A percentile compares a stretch with the other conserved stretches of the same genome.
Conservation (phyloP, 2,888 invertebrate species). For the Onthophagus sagittarius region DNA sequence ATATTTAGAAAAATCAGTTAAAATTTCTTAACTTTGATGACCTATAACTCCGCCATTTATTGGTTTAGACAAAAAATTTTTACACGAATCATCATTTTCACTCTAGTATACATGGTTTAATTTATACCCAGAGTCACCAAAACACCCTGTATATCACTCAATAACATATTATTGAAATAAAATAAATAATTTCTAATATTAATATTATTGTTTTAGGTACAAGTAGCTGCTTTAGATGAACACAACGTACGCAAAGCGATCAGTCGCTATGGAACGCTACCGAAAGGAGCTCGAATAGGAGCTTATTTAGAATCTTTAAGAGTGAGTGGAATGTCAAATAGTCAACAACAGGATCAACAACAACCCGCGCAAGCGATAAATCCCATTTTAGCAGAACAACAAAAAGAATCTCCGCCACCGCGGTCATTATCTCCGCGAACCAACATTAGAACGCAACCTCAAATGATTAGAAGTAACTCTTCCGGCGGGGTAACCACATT, state of each 20-base stretch:
- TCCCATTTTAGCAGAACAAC: conserved; percentile 40
- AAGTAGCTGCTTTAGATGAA: conserved; percentile 90
- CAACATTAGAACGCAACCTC: conserved; percentile 63
- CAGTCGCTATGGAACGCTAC: conserved; percentile 93
- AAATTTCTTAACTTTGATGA: no score
- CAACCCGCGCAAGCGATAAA: conserved; percentile 32
- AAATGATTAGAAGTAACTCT: conserved; percentile 88
- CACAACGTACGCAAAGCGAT: conserved; percentile 93
- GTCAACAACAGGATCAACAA: conserved; percentile 21
- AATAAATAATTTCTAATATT: no score
- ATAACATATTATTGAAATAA: no score
- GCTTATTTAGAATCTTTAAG: conserved; percentile 92
- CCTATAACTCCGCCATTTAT: no score
- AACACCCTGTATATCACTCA: no score
- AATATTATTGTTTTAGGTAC: conserved; percentile 52
- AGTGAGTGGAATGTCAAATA: conserved; percentile 62
- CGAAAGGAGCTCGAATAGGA: conserved; percentile 94
- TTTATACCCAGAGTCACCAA: no score
- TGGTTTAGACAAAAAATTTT: no score
- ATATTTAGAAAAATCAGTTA: no score
- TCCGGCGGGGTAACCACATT: conserved; percentile 75
- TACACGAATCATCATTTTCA: no score
- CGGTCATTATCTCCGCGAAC: conserved; percentile 65
- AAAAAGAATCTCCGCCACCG: conserved; percentile 35
- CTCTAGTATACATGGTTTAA: no score